Base-by-base conservation (phyloP, 2,113 vertebrate species). In the Esox niger region DNA sequence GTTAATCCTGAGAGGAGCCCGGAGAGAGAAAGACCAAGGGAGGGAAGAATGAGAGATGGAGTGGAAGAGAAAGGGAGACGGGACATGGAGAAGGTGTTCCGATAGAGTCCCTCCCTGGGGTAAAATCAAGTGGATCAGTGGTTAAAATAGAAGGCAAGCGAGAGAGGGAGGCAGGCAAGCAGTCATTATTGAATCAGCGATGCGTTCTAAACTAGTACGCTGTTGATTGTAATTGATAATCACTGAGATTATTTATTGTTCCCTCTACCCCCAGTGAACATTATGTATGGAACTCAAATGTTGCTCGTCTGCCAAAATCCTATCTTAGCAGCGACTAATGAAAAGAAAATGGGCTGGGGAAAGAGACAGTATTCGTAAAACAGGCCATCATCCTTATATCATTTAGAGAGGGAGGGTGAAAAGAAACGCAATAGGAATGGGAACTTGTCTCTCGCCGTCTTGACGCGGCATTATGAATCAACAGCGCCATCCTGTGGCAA, bases 401-500 rank as follows among this genome's bases (percentile, higher is more conserved):
- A 74, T 77, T 76, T 21, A 33, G 38, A 38, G 35, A 8, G 32
- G 1, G 32, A 8, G 32, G 32, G 32, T 4, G 32, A 6, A 33
- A 4, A 33, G 5, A 33, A n/a, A n/a, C n/a, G n/a, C n/a, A n/a
- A n/a, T n/a, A n/a, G n/a, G 32, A 33, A 33, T 73, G 73, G 71
- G 78, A 73, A 80, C 78, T 46, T 70, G 35, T 32, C 11, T 61
- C 21, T 26, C 2, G n/a, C 0, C 58, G 25, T 17, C 26, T 67
- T 82, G 82, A 10, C 27, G 20, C 26, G 2, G 11, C 47, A 62
- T 77, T 73, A 69, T 74, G 66, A 56, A 62, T 20, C 88, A 89
- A 90, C 79, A 91, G 85, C 87, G 81, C 89, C 91, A 91, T 88
- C 91, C 89, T 81, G 84, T 90, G 91, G 87, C 47, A 49, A 10